Evolutionary conservation across 2,888 invertebrate species (phyloP).

Genomic region (Seira ritae): DNA sequence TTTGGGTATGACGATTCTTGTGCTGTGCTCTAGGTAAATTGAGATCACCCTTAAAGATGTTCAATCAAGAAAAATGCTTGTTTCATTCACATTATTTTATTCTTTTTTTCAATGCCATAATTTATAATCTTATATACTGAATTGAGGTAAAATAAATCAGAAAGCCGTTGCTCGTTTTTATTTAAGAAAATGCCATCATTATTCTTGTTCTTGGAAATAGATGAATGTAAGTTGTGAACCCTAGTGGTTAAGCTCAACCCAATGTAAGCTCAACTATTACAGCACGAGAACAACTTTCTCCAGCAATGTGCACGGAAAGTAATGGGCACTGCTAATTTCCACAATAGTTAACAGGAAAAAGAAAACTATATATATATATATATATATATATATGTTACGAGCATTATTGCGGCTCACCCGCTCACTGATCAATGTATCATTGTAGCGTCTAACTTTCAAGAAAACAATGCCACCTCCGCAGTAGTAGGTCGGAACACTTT

Average conservation of each 20-base stretch:
- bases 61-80: constrained; percentile 47
- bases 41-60: constrained; percentile 79
- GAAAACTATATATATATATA: no score
- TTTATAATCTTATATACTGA: no score
- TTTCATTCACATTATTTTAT: background rate
- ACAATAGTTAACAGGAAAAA: background rate
- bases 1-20: background rate
- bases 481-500: background rate
- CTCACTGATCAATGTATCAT: background rate
- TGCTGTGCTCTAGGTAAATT: background rate
- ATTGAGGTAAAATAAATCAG: background rate
- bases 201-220: background rate
- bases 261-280: background rate
- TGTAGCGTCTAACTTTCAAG: background rate
- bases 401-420: no score
- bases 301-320: background rate
- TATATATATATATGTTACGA: no score
- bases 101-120: background rate
- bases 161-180: background rate
- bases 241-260: no score
- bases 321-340: background rate
- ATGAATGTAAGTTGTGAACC: background rate
- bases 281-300: background rate
- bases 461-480: background rate
- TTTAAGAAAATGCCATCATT: background rate